Evolutionary conservation across 1,140 invertebrate genomes (phyloP), one percentile per base, ranked within the genome.

Genomic region (Drosophila saltans): DNA sequence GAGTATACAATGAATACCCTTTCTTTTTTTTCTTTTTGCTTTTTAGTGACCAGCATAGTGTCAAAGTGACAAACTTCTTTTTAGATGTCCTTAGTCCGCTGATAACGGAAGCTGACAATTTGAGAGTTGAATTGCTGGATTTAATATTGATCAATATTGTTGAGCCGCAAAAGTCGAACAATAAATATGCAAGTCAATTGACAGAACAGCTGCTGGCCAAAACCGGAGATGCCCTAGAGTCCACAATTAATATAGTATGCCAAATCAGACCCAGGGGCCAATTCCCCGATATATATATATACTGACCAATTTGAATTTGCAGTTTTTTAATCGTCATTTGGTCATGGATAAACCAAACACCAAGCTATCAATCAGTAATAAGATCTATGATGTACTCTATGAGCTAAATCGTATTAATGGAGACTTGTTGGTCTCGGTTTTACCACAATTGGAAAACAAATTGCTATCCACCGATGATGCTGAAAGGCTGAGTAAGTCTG

Each of bases 21-120:
- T 72, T 93, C 43, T 30, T 30, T 30, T 4, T 30, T 24, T 21
- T 6, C 2, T 48, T 5, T 48, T 26, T 3, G 8, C 3, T 24
- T 48, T 52, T 26, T 92, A 98, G 97, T 93, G 98, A 98, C 89
- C 97, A 98, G 92, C 98, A 99, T 93, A 98, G 97, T 24, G 95
- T 95, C 1, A 98, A 99, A 94, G 98, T 99, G 56, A 99, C 98
- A 91, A 97, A 96, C 63, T 99, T 99, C 90, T 99, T 99, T 96
- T 92, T 99, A 69, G 98, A 99, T 93, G 97, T 99, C 26, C 94
- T 99, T 57, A 96, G 96, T 90, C 98, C 98, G 7, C 93, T 99
- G 4, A 98, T 99, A 69, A 97, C 96, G 7, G 98, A 99, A 93
- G 98, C 98, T 24, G 98, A 99, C 90, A 96, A 97, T 75, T 96